Evolutionary conservation across 2,797 vertebrate genomes (phyloP).

Genomic region (Neosilurus hyrtlii): DNA sequence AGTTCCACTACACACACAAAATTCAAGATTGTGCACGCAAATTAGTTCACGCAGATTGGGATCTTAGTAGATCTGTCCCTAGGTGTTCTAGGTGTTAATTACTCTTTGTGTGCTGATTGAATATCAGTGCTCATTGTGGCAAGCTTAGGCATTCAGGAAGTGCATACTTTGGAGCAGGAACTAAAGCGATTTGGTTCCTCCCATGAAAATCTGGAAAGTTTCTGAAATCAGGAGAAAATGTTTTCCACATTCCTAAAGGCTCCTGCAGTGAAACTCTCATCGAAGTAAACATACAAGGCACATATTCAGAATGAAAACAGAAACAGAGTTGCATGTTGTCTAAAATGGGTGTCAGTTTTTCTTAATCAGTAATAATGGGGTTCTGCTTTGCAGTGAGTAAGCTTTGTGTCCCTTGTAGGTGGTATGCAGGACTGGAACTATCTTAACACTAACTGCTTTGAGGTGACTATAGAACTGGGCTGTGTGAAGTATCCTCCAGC

Average conservation of each 20-base stretch:
- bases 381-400: background rate
- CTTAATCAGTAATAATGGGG: background rate
- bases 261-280: background rate
- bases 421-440: constrained; percentile 99
- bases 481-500: constrained; percentile 89
- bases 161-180: background rate
- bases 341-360: background rate
- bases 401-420: constrained; percentile 69
- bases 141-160: background rate
- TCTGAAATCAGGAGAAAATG: background rate
- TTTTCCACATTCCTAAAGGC: background rate
- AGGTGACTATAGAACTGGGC: constrained; percentile 94
- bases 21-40: too few species aligned
- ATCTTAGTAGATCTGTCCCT: too few species aligned
- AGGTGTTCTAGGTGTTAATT: too few species aligned
- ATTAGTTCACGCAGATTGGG: too few species aligned
- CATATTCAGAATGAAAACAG: background rate
- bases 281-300: background rate
- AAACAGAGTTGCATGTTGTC: background rate
- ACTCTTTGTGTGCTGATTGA: background rate
- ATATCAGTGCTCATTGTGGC: background rate
- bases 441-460: constrained; percentile 95
- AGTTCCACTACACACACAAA: too few species aligned
- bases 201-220: background rate
- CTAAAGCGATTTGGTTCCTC: background rate